phyloP scores from a whole-genome alignment of 2,888 invertebrate species.

The Epiblema foenella region DNA sequence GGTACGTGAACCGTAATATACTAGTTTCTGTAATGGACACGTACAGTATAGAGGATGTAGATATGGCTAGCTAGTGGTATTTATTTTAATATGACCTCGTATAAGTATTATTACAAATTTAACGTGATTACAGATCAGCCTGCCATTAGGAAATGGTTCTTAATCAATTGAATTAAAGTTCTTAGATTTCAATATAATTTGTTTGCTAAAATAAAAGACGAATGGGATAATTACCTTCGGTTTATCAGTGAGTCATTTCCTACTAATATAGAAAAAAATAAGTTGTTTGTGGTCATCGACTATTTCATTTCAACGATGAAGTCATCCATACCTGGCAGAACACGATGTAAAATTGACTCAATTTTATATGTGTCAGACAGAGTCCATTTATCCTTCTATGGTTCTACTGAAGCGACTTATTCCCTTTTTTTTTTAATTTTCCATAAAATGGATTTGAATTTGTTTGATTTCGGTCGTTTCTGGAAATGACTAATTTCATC shows the following conservation, averaged over 20 bases:
- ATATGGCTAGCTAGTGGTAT: constrained; percentile 5
- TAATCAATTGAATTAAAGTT: constrained; percentile 3
- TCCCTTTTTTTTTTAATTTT: too few species aligned
- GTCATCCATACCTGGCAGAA: constrained; percentile 54
- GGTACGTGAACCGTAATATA: constrained; percentile 1
- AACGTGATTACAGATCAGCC: neutral
- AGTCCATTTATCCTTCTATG: too few species aligned
- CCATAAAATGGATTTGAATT: too few species aligned
- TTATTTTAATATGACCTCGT: constrained; percentile 18
- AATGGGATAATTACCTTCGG: constrained; percentile 28
- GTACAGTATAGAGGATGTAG: constrained; percentile 21
- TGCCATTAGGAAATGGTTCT: neutral
- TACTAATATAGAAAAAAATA: constrained; percentile 54
- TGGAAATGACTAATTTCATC: too few species aligned
- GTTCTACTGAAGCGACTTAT: too few species aligned
- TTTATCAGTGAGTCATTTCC: constrained; percentile 30
- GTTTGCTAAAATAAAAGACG: constrained; percentile 13
- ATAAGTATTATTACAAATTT: neutral
- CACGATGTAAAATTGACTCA: neutral
- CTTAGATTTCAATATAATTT: neutral
- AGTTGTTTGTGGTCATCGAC: constrained; percentile 56
- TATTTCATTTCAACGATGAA: constrained; percentile 59
- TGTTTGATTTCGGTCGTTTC: too few species aligned
- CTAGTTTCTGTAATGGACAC: neutral
- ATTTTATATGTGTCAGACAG: neutral